These are phyloP conservation scores for Brachyptera risi DNA, from an alignment of 2,888 invertebrate species.

Conservation along the genomic window DNA sequence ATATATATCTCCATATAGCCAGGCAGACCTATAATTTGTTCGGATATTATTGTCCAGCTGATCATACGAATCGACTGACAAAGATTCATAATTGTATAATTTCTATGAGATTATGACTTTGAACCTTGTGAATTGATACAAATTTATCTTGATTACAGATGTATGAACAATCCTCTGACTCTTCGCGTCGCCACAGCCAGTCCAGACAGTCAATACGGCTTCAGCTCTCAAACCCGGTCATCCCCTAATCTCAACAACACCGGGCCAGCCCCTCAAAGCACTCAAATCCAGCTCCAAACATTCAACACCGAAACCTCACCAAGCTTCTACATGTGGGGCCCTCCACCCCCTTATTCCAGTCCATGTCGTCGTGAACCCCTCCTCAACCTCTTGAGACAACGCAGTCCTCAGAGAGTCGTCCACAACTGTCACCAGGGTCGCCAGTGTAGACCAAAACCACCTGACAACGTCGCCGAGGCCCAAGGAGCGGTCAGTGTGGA, in stretches of 20 bases:
- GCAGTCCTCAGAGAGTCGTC: constrained; percentile 12
- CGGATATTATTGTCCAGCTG: no score
- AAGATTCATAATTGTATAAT: no score
- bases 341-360: constrained; percentile 72
- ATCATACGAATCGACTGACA: no score
- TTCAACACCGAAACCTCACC: constrained; percentile 2
- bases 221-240: constrained; percentile 37
- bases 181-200: constrained; percentile 52
- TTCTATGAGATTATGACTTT: no score
- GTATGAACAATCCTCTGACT: background rate
- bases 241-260: constrained; percentile 4
- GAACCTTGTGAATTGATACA: background rate
- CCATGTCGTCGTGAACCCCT: constrained; percentile 30
- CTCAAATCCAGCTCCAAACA: background rate
- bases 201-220: constrained; percentile 79
- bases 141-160: background rate
- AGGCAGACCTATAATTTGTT: no score
- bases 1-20: no score
- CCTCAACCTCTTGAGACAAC: constrained; percentile 19
- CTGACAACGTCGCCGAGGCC: background rate
- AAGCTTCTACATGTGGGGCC: constrained; percentile 70
- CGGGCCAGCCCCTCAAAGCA: constrained; percentile 41
- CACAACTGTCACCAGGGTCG: constrained; percentile 9
- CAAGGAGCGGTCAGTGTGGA: background rate
- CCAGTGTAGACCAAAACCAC: background rate